These are phyloP conservation scores for Haemorhous mexicanus DNA, from an alignment of 2,113 vertebrate genomes.

Conservation along the genomic window DNA sequence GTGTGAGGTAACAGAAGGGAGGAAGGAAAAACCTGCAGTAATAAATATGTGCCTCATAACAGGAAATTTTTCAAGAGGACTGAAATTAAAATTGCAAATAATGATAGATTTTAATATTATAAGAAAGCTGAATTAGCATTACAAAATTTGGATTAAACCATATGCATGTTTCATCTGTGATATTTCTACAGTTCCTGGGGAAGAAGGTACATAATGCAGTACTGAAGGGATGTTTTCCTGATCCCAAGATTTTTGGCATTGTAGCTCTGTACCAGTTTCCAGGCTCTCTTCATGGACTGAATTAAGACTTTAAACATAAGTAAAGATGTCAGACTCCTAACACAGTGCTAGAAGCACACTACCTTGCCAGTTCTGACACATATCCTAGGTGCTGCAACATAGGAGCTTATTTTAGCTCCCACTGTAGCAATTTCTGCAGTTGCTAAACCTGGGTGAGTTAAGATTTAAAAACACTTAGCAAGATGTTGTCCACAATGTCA, in stretches of 20 bases:
- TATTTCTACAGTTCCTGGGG: not conserved
- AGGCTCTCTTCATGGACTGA: not conserved
- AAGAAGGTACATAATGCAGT: not conserved
- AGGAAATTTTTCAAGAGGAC: not conserved
- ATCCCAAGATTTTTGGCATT: not conserved
- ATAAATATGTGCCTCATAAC: not conserved
- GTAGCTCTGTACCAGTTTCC: not conserved
- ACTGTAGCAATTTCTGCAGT: not conserved
- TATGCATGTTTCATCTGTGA: not conserved
- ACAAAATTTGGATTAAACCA: not conserved
- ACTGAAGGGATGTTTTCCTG: too few species aligned
- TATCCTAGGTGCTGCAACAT: not conserved
- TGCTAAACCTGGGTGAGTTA: not conserved
- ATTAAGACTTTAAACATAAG: not conserved
- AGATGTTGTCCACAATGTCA: not conserved
- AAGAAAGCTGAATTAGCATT: not conserved
- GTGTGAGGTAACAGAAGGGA: not conserved
- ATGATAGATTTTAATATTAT: not conserved
- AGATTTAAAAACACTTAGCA: not conserved
- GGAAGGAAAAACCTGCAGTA: not conserved
- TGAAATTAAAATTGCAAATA: not conserved
- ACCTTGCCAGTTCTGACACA: not conserved
- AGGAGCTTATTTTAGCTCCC: not conserved
- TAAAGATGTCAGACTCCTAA: not conserved
- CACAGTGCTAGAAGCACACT: not conserved